These are phyloP conservation scores for Melipona quadrifasciata DNA, from an alignment of 1,140 invertebrate genomes.

Conservation along the genomic window DNA sequence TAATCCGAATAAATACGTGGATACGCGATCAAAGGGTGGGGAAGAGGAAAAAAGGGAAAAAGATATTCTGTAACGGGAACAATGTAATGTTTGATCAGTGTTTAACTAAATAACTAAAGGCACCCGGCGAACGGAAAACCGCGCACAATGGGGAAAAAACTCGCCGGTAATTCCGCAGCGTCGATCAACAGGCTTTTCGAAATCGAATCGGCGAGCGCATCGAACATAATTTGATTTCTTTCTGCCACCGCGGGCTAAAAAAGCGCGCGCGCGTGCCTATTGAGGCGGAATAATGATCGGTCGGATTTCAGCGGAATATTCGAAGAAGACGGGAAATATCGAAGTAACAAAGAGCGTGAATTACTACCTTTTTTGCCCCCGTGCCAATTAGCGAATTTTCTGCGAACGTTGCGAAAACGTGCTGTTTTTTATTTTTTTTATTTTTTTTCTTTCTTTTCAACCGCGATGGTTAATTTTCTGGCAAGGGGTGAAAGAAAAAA, in stretches of 20 bases:
- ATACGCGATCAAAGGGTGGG: neutral
- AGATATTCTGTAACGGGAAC: neutral
- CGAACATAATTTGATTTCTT: conserved; percentile 13
- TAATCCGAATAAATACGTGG: neutral
- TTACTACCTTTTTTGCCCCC: neutral
- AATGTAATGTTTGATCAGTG: conserved; percentile 11
- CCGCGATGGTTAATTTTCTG: neutral
- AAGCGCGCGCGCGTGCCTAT: neutral
- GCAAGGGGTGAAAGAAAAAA: neutral
- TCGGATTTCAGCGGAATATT: neutral
- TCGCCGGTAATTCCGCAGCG: neutral
- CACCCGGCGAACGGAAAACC: neutral
- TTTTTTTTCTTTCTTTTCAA: too few species aligned
- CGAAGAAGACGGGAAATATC: neutral
- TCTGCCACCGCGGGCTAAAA: neutral
- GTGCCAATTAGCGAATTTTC: neutral
- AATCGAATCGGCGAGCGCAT: neutral
- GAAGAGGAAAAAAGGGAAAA: accelerated
- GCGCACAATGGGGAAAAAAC: neutral
- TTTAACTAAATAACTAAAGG: conserved; percentile 9
- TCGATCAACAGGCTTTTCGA: neutral
- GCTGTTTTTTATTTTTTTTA: neutral
- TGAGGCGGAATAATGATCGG: neutral
- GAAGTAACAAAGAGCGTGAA: neutral
- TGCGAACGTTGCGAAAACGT: neutral